phyloP scores from a whole-genome alignment of 2,113 vertebrate genomes.

The Cololabis saira region DNA sequence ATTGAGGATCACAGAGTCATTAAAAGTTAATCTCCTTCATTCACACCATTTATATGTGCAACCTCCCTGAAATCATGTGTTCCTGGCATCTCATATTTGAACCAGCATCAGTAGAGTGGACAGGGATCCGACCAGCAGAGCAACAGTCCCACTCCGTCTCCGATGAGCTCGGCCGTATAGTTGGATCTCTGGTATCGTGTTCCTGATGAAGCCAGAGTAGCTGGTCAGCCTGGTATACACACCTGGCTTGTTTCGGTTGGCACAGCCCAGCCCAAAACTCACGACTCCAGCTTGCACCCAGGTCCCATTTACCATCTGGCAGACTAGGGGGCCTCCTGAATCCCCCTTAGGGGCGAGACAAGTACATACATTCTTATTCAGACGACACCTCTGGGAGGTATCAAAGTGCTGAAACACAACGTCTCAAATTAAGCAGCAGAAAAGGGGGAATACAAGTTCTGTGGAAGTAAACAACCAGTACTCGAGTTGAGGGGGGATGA shows the following conservation, averaged over 20 bases:
- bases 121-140: slow-evolving; percentile 49
- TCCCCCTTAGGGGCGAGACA: slow-evolving; percentile 72
- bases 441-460: neutral
- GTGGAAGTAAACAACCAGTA: slow-evolving; percentile 22
- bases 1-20: slow-evolving; percentile 5
- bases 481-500: too few species aligned
- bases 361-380: neutral
- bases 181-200: slow-evolving; percentile 43
- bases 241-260: slow-evolving; percentile 70
- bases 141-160: slow-evolving; percentile 22
- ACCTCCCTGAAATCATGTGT: neutral
- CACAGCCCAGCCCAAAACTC: slow-evolving; percentile 82
- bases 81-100: slow-evolving; percentile 47
- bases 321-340: slow-evolving; percentile 83
- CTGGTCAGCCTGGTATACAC: slow-evolving; percentile 79
- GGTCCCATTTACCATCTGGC: slow-evolving; percentile 69
- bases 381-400: slow-evolving; percentile 23
- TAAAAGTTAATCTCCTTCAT: slow-evolving; percentile 29
- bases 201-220: slow-evolving; percentile 70
- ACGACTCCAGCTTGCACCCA: slow-evolving; percentile 85
- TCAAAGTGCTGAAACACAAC: slow-evolving; percentile 6
- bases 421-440: neutral
- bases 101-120: slow-evolving; percentile 47
- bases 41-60: neutral
- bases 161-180: slow-evolving; percentile 65